Percentiles rank a stretch among this genome's conserved stretches.
These are phyloP conservation scores for Daboia siamensis DNA, from an alignment of 2,113 vertebrate species.

Conservation along the genomic window DNA sequence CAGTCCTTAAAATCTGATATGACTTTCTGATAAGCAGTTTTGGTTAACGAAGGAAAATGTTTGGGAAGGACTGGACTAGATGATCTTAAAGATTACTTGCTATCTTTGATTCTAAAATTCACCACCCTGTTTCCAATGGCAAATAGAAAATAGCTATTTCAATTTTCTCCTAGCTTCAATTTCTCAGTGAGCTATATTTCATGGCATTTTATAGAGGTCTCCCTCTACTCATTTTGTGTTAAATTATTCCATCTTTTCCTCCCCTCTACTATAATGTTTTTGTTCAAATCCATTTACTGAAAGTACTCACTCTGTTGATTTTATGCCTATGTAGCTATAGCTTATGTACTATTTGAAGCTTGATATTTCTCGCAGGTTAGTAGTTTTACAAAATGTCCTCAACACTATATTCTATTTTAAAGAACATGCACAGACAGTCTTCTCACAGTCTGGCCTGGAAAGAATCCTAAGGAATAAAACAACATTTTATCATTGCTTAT, in stretches of 20 bases:
- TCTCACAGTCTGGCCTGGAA: background rate
- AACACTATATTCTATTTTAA: conserved; percentile 1
- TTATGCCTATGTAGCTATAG: conserved; percentile 13
- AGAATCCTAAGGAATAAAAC: background rate
- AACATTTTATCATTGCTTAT: background rate
- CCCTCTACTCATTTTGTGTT: background rate
- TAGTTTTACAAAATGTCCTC: conserved; percentile 14
- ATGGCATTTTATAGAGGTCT: conserved; percentile 8
- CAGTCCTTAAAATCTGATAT: too few species aligned
- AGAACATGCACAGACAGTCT: background rate
- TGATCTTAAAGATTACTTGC: too few species aligned
- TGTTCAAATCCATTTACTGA: conserved; percentile 2
- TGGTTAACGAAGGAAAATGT: too few species aligned
- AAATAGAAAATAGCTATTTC: background rate
- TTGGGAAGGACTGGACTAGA: too few species aligned
- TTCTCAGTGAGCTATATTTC: background rate
- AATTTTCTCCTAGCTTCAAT: background rate
- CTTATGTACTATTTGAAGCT: background rate
- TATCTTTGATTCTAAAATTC: background rate
- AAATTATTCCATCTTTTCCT: background rate
- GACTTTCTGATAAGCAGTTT: too few species aligned
- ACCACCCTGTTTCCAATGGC: background rate
- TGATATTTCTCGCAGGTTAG: conserved; percentile 6
- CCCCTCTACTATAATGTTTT: background rate
- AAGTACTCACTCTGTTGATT: conserved; percentile 15